Base-by-base conservation (phyloP, 1,140 invertebrate genomes). In the Ceratosolen fusciceps region DNA sequence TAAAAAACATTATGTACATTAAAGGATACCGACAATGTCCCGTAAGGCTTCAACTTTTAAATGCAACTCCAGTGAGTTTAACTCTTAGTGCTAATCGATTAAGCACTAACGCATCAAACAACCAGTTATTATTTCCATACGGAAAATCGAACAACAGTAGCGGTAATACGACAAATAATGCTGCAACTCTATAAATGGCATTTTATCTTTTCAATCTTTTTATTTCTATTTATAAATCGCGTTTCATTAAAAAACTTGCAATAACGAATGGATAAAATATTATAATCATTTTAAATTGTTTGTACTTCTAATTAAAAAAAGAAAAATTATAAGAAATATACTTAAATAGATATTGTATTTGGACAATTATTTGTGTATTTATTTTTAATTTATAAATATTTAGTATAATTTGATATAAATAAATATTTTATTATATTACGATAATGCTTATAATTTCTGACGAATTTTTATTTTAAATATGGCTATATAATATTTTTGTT, bases 11-110 rank as follows among this genome's bases (percentile, higher is more conserved):
- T 37, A 16, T 37, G 3, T 21, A 37, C 8, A 31, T 82, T 72
- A 65, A 72, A 90, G 88, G 87, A 19, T 91, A 87, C 78, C 86
- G 86, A n/a, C 88, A 90, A 68, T 92, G 92, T 82, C 92, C 92
- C 1, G 90, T 92, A 14, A 85, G 91, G 24, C 85, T 91, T 26
- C 90, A 91, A 80, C 86, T 92, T 16, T 79, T 87, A 43, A 90
- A 91, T 72, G 88, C 90, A 2, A 90, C 88, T 7, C 89, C 89
- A 19, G 85, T 91, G n/a, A 90, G 87, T 49, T 85, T 91, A 21
- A 88, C 89, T 4, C 78, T 91, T 31, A 90, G 87, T 74, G 86
- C 86, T n/a, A 84, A 79, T 71, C 85, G 87, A 47, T 73, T 82
- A 56, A 88, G 85, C 70, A 83, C 86, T 21, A 84, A 65, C 16